Evolutionary conservation across 2,888 invertebrate species (phyloP).

Genomic region (Ptycholaimellus sp.): DNA sequence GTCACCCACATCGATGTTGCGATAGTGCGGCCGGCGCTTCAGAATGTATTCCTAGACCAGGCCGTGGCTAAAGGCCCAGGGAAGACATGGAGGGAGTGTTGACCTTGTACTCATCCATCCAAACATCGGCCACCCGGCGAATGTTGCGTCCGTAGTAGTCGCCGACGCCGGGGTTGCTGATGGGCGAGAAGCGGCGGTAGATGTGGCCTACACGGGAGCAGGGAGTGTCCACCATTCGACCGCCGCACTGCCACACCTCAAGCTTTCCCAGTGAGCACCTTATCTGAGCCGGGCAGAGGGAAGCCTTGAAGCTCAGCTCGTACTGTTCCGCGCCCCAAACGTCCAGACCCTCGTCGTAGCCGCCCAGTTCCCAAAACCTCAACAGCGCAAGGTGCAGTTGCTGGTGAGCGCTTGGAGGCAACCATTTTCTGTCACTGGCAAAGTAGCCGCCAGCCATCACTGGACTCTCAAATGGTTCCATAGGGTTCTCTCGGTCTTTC

Average conservation of each 20-base stretch:
- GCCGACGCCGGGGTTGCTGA: constrained; percentile 61
- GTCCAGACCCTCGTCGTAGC: constrained; percentile 57
- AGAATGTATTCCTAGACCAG: constrained; percentile 43
- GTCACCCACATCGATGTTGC: constrained; percentile 52
- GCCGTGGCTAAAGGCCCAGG: too few relatives aligned
- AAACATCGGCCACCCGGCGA: constrained; percentile 72
- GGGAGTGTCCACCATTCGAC: constrained; percentile 64
- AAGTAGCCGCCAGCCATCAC: constrained; percentile 87
- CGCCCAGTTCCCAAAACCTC: constrained; percentile 83
- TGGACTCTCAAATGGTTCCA: constrained; percentile 63
- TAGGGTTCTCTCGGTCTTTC: constrained; percentile 36
- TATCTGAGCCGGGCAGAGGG: constrained; percentile 14
- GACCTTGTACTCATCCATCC: constrained; percentile 85
- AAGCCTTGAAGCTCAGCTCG: constrained; percentile 59
- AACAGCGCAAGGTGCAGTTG: too few relatives aligned
- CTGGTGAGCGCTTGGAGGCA: too few relatives aligned
- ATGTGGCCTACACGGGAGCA: constrained; percentile 69
- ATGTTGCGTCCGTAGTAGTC: constrained; percentile 73
- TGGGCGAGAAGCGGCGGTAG: constrained; percentile 37
- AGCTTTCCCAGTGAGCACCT: constrained; percentile 17
- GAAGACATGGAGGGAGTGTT: too few relatives aligned
- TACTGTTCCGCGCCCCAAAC: constrained; percentile 95
- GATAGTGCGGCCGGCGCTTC: constrained; percentile 47
- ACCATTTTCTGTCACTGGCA: constrained; percentile 61
- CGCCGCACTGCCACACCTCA: constrained; percentile 78